Conservation (phyloP, 2,797 vertebrate genomes). For the Anomalospiza imberbis region DNA sequence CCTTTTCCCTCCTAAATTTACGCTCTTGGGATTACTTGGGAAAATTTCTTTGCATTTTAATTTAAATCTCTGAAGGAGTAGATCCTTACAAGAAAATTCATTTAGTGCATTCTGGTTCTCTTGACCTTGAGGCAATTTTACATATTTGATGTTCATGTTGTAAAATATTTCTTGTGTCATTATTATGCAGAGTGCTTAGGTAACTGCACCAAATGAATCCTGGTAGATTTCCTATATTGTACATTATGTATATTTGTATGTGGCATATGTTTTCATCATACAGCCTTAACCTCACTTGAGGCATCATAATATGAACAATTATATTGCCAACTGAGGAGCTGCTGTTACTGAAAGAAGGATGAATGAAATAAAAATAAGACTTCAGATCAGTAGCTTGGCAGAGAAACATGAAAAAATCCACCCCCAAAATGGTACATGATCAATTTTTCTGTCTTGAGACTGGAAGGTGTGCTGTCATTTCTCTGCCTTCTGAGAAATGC, state of each 20-base stretch:
- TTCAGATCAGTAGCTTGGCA: background rate
- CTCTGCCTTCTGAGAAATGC: constrained; percentile 8
- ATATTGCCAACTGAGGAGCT: background rate
- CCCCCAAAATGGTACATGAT: background rate
- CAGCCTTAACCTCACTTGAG: background rate
- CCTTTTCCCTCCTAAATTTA: background rate
- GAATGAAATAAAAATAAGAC: background rate
- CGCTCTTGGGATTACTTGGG: background rate
- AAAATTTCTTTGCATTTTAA: background rate
- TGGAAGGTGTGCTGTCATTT: constrained; percentile 19
- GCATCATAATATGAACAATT: background rate
- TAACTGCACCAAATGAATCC: background rate
- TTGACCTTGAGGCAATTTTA: background rate
- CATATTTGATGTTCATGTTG: background rate
- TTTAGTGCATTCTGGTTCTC: background rate
- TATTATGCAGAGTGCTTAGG: background rate
- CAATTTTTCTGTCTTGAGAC: background rate
- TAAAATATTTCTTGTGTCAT: background rate
- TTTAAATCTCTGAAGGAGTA: background rate
- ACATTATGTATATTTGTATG: background rate
- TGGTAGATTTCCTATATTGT: background rate
- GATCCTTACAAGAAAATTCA: background rate
- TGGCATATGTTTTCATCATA: background rate
- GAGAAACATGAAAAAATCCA: background rate
- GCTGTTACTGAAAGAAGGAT: background rate